Conservation (phyloP, 1,140 invertebrate species). For the Leptinotarsa texana region DNA sequence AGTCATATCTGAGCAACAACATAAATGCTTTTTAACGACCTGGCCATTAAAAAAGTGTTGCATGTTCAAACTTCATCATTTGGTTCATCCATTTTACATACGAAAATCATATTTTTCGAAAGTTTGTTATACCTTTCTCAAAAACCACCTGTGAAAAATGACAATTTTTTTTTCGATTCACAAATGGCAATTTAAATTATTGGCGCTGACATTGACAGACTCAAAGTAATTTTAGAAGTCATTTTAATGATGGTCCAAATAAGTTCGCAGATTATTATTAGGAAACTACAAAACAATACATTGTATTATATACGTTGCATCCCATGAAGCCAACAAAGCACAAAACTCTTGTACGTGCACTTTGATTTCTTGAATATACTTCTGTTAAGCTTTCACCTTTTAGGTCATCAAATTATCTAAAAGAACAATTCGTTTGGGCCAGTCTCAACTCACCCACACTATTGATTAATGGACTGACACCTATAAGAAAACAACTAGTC, state of each 20-base stretch:
- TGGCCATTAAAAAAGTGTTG: conserved; percentile 34
- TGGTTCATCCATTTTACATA: conserved; percentile 50
- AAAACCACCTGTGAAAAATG: conserved; percentile 47
- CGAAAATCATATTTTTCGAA: conserved; percentile 54
- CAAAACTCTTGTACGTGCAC: conserved; percentile 49
- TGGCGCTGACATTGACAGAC: neutral
- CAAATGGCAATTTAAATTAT: conserved; percentile 13
- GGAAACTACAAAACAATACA: conserved; percentile 45
- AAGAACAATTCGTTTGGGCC: too few species aligned
- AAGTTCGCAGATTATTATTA: conserved; percentile 38
- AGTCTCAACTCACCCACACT: too few species aligned
- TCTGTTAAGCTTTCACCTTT: neutral
- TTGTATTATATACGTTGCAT: conserved; percentile 46
- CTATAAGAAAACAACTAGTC: too few species aligned
- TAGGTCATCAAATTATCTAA: neutral
- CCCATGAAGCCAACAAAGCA: conserved; percentile 51
- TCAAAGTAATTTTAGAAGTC: neutral
- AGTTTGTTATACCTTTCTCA: conserved; percentile 50
- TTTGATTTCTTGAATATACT: conserved; percentile 43
- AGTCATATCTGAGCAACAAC: conserved; percentile 52
- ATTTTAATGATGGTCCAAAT: neutral
- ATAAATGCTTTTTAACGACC: conserved; percentile 50
- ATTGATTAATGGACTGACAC: too few species aligned
- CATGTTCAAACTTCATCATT: conserved; percentile 42
- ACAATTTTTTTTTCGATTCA: conserved; percentile 29